Percentiles rank a stretch among this genome's conserved stretches.
Conservation (phyloP, 2,113 vertebrate species). For the Carassius carassius region DNA sequence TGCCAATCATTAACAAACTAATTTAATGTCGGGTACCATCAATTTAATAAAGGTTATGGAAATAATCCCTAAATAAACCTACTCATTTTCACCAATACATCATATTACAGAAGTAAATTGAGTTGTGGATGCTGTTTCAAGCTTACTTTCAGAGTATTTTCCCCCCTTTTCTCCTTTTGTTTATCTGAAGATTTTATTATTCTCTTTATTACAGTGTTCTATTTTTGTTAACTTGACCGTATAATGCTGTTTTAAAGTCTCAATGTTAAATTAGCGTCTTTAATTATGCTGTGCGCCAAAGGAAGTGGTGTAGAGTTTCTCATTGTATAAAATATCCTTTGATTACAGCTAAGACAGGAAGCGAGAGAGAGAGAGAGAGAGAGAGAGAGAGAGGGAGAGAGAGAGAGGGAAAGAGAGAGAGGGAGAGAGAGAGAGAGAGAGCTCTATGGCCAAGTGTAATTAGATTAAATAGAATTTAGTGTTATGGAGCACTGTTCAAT, state of each 20-base stretch:
- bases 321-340: conserved; percentile 13
- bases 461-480: too few relatives aligned
- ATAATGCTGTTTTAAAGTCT: conserved; percentile 7
- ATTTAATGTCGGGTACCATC: too few relatives aligned
- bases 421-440: neutral
- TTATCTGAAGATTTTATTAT: neutral
- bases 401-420: neutral
- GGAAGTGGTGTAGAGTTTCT: neutral
- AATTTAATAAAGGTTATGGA: too few relatives aligned
- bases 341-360: conserved; percentile 27
- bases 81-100: too few relatives aligned
- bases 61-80: too few relatives aligned
- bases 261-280: neutral
- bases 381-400: neutral
- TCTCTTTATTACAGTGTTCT: neutral
- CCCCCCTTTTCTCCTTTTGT: neutral
- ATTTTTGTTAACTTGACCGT: neutral
- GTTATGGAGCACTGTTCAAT: too few relatives aligned
- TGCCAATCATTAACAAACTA: too few relatives aligned
- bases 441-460: too few relatives aligned
- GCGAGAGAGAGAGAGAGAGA: neutral
- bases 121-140: neutral
- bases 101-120: too few relatives aligned
- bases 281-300: neutral
- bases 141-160: neutral